phyloP scores from a whole-genome alignment of 2,113 vertebrate species.

The Puma concolor region DNA sequence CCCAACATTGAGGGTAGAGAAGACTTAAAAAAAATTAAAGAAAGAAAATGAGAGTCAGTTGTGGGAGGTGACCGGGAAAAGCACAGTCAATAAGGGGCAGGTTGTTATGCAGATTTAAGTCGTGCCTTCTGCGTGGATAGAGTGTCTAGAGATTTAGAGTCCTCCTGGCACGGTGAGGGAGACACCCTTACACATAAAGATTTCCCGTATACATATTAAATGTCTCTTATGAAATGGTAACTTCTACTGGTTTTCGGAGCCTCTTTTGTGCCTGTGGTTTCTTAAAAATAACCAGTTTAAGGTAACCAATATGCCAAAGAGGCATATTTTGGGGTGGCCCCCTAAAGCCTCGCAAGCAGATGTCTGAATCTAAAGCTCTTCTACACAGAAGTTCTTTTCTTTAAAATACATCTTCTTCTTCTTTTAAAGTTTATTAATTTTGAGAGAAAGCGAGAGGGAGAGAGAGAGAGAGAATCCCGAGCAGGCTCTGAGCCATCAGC shows the following conservation, averaged over 20 bases:
- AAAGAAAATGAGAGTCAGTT: background rate
- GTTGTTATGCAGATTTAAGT: background rate
- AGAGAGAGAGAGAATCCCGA: no score
- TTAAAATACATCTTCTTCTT: no score
- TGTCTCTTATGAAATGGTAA: background rate
- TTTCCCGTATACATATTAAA: background rate
- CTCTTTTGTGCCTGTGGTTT: background rate
- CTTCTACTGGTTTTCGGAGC: background rate
- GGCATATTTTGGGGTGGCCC: background rate
- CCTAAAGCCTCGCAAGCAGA: background rate
- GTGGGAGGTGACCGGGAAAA: background rate
- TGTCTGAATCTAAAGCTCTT: background rate
- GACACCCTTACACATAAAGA: background rate
- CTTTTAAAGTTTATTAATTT: no score
- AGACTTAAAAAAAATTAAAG: no score
- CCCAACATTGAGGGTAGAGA: no score
- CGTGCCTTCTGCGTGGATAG: background rate
- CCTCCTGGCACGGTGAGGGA: background rate
- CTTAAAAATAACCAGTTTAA: background rate
- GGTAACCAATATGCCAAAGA: background rate
- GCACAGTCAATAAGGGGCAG: background rate
- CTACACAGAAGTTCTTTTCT: background rate
- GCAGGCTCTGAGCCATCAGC: no score
- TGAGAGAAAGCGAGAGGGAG: no score
- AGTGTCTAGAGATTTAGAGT: background rate